Evolutionary conservation across 2,888 invertebrate genomes (phyloP).

Genomic region (Agonopterix arenella): DNA sequence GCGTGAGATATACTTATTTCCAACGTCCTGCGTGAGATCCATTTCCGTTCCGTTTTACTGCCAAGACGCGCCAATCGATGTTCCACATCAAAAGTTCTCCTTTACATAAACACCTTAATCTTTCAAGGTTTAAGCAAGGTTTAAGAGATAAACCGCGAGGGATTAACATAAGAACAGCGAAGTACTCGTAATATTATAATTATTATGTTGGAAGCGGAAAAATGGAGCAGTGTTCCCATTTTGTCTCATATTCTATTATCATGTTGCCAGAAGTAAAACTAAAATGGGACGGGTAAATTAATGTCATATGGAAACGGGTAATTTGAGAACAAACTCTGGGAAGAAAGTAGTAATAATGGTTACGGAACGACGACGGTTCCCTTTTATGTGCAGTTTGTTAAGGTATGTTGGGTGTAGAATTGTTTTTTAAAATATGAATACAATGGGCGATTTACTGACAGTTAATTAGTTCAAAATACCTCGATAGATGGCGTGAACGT

Average conservation of each 20-base stretch:
- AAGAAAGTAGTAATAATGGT: too few species aligned
- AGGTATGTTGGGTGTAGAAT: too few species aligned
- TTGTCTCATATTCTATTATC: conserved; percentile 8
- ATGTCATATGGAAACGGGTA: background rate
- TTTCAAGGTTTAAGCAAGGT: background rate
- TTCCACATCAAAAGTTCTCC: background rate
- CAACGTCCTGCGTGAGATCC: too few species aligned
- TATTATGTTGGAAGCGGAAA: background rate
- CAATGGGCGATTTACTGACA: too few species aligned
- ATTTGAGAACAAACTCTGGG: background rate
- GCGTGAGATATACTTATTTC: too few species aligned
- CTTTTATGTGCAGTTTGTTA: too few species aligned
- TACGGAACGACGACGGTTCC: too few species aligned
- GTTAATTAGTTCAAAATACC: too few species aligned
- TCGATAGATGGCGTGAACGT: too few species aligned
- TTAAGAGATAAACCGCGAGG: conserved; percentile 12
- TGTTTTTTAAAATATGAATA: too few species aligned
- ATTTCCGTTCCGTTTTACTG: too few species aligned
- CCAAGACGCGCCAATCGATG: too few species aligned
- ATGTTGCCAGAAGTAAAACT: conserved; percentile 1
- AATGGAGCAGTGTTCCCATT: conserved; percentile 6
- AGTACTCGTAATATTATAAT: background rate
- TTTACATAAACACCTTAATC: background rate
- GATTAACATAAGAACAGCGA: conserved; percentile 18
- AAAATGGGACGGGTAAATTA: background rate